phyloP scores from a whole-genome alignment of 2,888 invertebrate species.

The Galerucella nymphaeae region DNA sequence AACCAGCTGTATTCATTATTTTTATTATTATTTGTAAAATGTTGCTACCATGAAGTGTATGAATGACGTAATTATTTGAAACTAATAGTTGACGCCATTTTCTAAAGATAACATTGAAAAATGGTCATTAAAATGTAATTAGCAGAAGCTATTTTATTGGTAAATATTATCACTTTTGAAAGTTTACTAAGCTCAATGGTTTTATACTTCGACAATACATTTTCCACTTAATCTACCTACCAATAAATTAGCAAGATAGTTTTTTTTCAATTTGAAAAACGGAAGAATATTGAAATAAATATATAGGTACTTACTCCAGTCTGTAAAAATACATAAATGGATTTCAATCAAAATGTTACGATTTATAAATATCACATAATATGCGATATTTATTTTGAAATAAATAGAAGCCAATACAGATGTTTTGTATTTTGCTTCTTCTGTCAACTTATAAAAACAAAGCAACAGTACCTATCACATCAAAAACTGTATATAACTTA shows the following conservation, averaged over 20 bases:
- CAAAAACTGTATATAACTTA: too few species aligned
- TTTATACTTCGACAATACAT: too few species aligned
- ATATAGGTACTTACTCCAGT: neutral
- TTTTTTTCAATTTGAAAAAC: constrained; percentile 10
- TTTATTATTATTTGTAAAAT: constrained; percentile 4
- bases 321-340: too few species aligned
- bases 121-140: neutral
- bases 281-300: neutral
- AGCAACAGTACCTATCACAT: neutral
- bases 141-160: neutral
- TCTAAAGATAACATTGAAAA: constrained; percentile 11
- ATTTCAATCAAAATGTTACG: too few species aligned
- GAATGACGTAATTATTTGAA: neutral
- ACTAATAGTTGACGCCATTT: constrained; percentile 25
- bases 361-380: too few species aligned
- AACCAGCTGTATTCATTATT: neutral
- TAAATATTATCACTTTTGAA: too few species aligned
- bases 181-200: too few species aligned
- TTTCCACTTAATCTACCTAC: neutral
- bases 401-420: neutral
- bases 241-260: neutral
- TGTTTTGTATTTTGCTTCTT: neutral
- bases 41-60: neutral
- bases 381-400: too few species aligned
- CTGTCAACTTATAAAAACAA: neutral